Evolutionary conservation across 2,797 vertebrate genomes (phyloP).

Genomic region (Sylvia borin): DNA sequence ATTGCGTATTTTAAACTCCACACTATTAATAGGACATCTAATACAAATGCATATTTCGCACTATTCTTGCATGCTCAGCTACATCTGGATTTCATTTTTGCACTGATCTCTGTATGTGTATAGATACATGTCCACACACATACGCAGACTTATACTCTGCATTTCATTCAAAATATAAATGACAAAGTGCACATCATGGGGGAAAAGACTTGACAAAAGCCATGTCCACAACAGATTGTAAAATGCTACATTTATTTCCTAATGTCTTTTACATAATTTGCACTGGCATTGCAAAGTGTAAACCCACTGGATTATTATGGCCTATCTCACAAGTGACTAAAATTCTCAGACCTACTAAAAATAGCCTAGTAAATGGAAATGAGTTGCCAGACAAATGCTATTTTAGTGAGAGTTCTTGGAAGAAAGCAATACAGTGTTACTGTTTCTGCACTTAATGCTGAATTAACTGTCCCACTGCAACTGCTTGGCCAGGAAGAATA

Average conservation of each 20-base stretch:
- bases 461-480: not conserved
- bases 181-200: not conserved
- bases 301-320: not conserved
- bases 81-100: not conserved
- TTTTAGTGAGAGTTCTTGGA: constrained; percentile 26
- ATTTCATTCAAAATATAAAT: not conserved
- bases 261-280: not conserved
- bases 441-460: not conserved
- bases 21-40: not conserved
- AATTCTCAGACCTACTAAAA: not conserved
- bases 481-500: not conserved
- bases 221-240: not conserved
- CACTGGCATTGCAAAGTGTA: not conserved
- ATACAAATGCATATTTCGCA: not conserved
- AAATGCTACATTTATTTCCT: not conserved
- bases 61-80: not conserved
- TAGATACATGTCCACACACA: not conserved
- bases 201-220: not conserved
- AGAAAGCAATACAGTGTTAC: constrained; percentile 1
- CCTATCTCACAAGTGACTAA: not conserved
- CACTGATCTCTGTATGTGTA: not conserved
- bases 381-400: not conserved
- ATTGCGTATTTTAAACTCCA: not conserved
- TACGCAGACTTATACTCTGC: not conserved
- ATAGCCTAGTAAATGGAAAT: not conserved